Conservation (phyloP, 2,888 invertebrate species). For the Trissonchulus sp. region DNA sequence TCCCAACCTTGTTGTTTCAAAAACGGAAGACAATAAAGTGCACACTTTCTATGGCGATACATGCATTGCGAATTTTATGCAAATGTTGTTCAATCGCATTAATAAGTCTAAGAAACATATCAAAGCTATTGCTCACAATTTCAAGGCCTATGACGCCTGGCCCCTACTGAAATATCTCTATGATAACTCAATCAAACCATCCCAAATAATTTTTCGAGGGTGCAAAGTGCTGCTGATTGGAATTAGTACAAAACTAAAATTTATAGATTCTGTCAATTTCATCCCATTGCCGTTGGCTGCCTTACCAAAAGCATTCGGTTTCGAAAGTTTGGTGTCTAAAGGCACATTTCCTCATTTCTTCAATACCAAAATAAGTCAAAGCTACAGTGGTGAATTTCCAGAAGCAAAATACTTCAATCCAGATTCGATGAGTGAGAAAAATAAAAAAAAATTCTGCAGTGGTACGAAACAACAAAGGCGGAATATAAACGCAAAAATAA, state of each 20-base stretch:
- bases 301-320: conserved; percentile 27
- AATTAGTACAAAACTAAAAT: conserved; percentile 12
- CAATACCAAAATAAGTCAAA: conserved; percentile 26
- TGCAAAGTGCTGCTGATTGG: conserved; percentile 26
- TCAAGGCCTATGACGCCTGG: conserved; percentile 1
- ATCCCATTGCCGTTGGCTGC: conserved; percentile 27
- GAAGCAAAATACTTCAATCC: conserved; percentile 27
- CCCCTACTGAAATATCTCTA: conserved; percentile 29
- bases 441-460: background rate
- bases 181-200: conserved; percentile 16
- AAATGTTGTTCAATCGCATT: background rate
- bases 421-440: background rate
- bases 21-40: background rate
- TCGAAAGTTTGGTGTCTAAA: background rate
- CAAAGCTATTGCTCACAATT: conserved; percentile 32
- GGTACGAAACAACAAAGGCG: background rate
- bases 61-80: background rate
- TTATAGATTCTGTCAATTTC: conserved; percentile 29
- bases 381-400: background rate
- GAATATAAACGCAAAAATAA: background rate
- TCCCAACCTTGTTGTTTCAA: background rate
- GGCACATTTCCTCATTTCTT: conserved; percentile 31
- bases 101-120: background rate
- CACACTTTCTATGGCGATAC: background rate
- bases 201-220: conserved; percentile 20